Base-by-base conservation (phyloP, 2,113 vertebrate genomes). In the Neoarius graeffei region DNA sequence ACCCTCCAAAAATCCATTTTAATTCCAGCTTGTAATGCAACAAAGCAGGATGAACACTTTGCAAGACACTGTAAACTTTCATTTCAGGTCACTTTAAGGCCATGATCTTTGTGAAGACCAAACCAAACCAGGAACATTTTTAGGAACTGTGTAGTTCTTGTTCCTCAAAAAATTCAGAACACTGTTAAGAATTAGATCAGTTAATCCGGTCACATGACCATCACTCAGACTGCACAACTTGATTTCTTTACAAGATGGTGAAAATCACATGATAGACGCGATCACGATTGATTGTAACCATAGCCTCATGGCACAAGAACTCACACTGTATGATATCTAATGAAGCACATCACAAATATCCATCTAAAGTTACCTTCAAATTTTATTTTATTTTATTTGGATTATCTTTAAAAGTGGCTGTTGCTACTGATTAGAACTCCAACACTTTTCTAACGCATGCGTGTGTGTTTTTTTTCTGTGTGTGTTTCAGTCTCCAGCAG, bases 401-500 rank as follows among this genome's bases (percentile, higher is more conserved):
- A 56, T 13, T 13, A 62, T 62, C 20, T 62, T 62, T 62, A 23
- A 66, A 66, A 66, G 25, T 25, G 4, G n/a, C 64, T 71, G 30
- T 20, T 76, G 50, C 25, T 79, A 19, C 76, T 27, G 0, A 80
- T 50, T 15, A 1, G 71, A 23, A 35, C 19, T 9, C 0, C 20
- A 77, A 25, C 20, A 52, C 4, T 25, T 1, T 74, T 19, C 35
- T 74, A 35, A 74, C 27, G 6, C 8, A 7, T 64, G 19, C 56
- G 17, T 54, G 48, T 14, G 59, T 60, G 59, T 79, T 10, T 42
- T 42, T 42, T 42, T 42, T 42, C 42, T 83, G 30, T 23, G 15
- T 23, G 17, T 23, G 54, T 14, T 82, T 62, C 56, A 99, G 98
- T 85, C 94, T 98, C 1, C 94, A 96, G 86, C 95, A 95, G 89